Base-by-base conservation (phyloP, 23 tunicate species). In the Styela plicata region DNA sequence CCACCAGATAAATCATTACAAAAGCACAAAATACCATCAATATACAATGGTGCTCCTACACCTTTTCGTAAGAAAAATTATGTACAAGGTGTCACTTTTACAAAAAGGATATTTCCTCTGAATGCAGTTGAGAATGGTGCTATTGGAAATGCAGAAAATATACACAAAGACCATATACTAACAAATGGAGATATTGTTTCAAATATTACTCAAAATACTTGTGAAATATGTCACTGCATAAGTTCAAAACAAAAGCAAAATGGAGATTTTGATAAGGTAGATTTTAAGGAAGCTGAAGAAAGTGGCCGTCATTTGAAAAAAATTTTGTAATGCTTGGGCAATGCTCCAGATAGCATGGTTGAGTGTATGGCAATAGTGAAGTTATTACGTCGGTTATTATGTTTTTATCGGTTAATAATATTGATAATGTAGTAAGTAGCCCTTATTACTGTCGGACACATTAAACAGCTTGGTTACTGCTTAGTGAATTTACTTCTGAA, bases 21-120 rank as follows among this genome's bases (percentile, higher is more conserved):
- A 13, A 44, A 44, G 13, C 57, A 7, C 7, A 44, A 44, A 44
- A 44, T 44, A 13, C 13, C 57, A 44, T 44, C 57, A 44, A 30
- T 30, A 71, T 71, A 71, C 77, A 71, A 34, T 21, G 77, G 77
- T 21, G 77, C 77, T 27, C 77, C 77, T 31, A 71, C 77, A 5
- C 77, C 77, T 31, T 71, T 28, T 34, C 32, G 35, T 21, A 71
- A 71, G 34, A 71, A 71, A 34, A 71, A 22, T 7, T 71, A 71
- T 36, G 24, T 34, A 16, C 77, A 34, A 71, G 34, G 37, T 3
- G 24, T 30, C 5, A 28, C 77, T 32, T 71, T 71, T 30, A 28
- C 77, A 17, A 71, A 34, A 44, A 44, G 57, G 13, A 13, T 44
- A 5, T 44, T 44, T 44, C 57, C 57, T 5, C 13, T 44, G 13